Evolutionary conservation across 2,113 vertebrate genomes (phyloP).

Genomic region (rabbit (Oryctolagus cuniculus)): mOryCun1.1 NC_091437.1:62041001-62041500

Average conservation of each 20-base stretch:
- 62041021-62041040: conserved; percentile 60
- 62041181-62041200: neutral
- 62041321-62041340: neutral
- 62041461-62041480: too few species aligned
- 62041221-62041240: neutral
- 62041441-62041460: neutral
- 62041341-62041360: neutral
- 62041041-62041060: conserved; percentile 68
- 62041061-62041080: conserved; percentile 44
- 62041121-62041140: conserved; percentile 10
- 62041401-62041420: neutral
- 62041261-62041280: neutral
- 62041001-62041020: conserved; percentile 61
- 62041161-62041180: neutral
- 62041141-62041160: neutral
- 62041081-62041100: conserved; percentile 58
- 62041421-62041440: neutral
- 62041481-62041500: neutral
- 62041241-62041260: neutral
- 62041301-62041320: neutral
- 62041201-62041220: neutral
- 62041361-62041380: neutral
- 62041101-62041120: conserved; percentile 38
- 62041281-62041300: too few species aligned
- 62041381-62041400: neutral